phyloP scores from a whole-genome alignment of 2,797 vertebrate species.

The Orestias chungarensis region DNA sequence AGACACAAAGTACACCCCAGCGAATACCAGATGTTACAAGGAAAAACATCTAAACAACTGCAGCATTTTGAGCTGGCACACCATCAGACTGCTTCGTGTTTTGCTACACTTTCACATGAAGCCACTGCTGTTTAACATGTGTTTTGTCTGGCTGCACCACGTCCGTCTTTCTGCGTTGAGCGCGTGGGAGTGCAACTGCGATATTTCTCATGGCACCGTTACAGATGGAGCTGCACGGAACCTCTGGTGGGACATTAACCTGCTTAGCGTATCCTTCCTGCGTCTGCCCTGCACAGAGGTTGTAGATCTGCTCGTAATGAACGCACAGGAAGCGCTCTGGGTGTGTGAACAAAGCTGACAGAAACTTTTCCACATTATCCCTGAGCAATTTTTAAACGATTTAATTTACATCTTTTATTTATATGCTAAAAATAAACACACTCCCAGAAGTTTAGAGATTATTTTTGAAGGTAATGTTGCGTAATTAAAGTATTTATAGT shows the following conservation, averaged over 20 bases:
- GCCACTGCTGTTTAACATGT: conserved; percentile 42
- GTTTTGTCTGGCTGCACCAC: conserved; percentile 48
- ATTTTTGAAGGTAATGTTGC: neutral
- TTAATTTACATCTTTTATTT: neutral
- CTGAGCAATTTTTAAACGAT: neutral
- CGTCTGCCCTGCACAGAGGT: conserved; percentile 48
- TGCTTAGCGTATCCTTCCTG: conserved; percentile 70
- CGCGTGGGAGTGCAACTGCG: conserved; percentile 50
- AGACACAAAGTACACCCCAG: conserved; percentile 13
- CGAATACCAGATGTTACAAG: conserved; percentile 44
- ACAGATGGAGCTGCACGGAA: conserved; percentile 28
- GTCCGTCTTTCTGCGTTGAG: conserved; percentile 21
- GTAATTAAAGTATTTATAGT: neutral
- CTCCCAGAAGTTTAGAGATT: neutral
- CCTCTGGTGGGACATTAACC: conserved; percentile 72
- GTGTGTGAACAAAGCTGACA: conserved; percentile 25
- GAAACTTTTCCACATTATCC: conserved; percentile 16
- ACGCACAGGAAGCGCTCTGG: conserved; percentile 57
- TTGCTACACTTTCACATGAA: conserved; percentile 35
- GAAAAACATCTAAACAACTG: conserved; percentile 42
- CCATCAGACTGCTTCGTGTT: conserved; percentile 44
- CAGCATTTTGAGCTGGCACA: conserved; percentile 32
- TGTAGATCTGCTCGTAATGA: conserved; percentile 61
- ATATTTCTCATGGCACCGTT: conserved; percentile 67
- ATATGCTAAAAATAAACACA: neutral